Conservation (phyloP, 1,140 invertebrate species). For the Odontomachus brunneus region DNA sequence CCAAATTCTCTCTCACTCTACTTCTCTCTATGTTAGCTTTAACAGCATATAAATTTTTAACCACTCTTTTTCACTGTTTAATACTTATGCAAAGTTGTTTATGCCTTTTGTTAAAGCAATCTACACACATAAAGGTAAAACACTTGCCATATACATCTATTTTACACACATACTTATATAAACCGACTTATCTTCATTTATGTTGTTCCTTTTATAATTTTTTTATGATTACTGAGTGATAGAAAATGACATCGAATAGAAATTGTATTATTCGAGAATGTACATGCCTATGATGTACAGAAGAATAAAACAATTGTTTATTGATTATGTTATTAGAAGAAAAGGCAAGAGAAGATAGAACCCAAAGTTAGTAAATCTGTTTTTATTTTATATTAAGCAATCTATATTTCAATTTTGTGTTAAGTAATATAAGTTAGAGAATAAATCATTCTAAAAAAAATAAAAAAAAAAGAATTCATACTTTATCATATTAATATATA, state of each 20-base stretch:
- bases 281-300: conserved; percentile 52
- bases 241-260: conserved; percentile 19
- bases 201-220: conserved; percentile 22
- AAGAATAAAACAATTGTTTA: conserved; percentile 26
- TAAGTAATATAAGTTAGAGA: conserved; percentile 35
- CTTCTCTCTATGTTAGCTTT: conserved; percentile 35
- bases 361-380: conserved; percentile 13
- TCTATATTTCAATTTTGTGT: conserved; percentile 49
- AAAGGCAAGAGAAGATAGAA: conserved; percentile 64
- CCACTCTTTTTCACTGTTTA: not conserved
- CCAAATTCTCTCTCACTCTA: conserved; percentile 19
- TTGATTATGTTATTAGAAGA: conserved; percentile 61
- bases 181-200: conserved; percentile 16
- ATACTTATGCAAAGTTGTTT: conserved; percentile 15
- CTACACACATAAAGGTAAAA: conserved; percentile 2
- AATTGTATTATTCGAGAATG: conserved; percentile 30
- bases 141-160: not conserved
- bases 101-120: conserved; percentile 7
- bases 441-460: conserved; percentile 26
- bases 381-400: conserved; percentile 55
- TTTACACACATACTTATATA: conserved; percentile 25
- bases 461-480: conserved; percentile 25
- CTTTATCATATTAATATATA: conserved; percentile 27
- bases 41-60: conserved; percentile 15
- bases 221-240: conserved; percentile 31